Conservation (phyloP, 1,140 invertebrate genomes). For the Bombus difficillimus region DNA sequence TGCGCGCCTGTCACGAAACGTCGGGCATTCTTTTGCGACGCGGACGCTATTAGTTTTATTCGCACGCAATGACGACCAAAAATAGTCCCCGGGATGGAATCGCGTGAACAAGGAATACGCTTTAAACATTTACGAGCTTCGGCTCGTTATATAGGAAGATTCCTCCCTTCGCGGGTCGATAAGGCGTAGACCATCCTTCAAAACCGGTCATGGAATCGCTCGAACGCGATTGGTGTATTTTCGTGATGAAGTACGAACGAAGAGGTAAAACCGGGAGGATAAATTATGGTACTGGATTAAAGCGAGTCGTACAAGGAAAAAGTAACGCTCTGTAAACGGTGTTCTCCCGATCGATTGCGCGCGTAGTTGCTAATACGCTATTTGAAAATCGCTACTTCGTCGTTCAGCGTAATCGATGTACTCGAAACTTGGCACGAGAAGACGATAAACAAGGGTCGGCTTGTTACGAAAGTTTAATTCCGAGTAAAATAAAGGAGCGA, state of each 20-base stretch:
- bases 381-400: neutral
- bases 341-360: no score
- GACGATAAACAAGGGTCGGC: neutral
- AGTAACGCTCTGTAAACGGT: no score
- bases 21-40: slow-evolving; percentile 49
- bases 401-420: neutral
- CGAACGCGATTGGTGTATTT: neutral
- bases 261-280: neutral
- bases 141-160: neutral
- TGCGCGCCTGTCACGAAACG: slow-evolving; percentile 46
- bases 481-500: neutral
- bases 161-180: neutral
- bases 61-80: slow-evolving; percentile 53
- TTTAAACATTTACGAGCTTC: neutral
- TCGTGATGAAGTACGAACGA: neutral
- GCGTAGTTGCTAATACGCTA: neutral
- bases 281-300: neutral
- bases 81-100: slow-evolving; percentile 39
- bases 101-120: slow-evolving; percentile 6
- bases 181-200: neutral
- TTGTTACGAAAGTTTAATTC: neutral
- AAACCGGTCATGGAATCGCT: neutral
- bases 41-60: slow-evolving; percentile 54
- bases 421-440: neutral
- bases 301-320: neutral